Conservation (phyloP, 2,113 vertebrate genomes). For the Rafetus swinhoei region DNA sequence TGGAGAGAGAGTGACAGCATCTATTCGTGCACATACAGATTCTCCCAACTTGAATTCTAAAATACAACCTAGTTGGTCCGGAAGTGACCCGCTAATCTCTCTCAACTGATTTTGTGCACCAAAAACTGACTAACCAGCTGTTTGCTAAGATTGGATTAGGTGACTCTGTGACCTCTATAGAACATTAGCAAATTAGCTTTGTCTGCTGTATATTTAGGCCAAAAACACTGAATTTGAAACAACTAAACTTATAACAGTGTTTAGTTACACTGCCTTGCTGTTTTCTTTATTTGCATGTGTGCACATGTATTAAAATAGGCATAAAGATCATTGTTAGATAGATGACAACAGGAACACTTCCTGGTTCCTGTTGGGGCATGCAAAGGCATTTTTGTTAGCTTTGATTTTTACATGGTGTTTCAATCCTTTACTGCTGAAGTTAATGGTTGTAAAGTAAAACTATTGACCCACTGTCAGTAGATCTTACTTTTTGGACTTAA, state of each 20-base stretch:
- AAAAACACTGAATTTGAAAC: neutral
- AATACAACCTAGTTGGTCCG: neutral
- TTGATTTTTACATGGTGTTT: constrained; percentile 49
- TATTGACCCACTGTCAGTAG: constrained; percentile 4
- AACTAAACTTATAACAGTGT: constrained; percentile 15
- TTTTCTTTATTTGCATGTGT: neutral
- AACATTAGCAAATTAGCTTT: neutral
- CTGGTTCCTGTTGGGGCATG: neutral
- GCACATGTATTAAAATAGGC: constrained; percentile 40
- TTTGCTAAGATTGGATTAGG: neutral
- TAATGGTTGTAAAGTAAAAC: neutral
- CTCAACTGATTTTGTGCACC: neutral
- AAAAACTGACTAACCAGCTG: neutral
- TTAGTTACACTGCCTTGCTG: neutral
- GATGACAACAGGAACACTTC: constrained; percentile 43
- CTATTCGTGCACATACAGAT: neutral
- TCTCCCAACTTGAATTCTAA: neutral
- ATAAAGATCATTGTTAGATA: constrained; percentile 54
- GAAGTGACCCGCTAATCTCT: neutral
- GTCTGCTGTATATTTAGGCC: neutral
- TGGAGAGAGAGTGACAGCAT: neutral
- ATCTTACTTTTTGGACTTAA: constrained; percentile 32
- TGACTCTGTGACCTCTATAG: neutral
- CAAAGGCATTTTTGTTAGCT: constrained; percentile 51
- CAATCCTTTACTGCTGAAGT: constrained; percentile 28